A percentile compares a stretch with the other conserved stretches of the same genome.
Evolutionary conservation across 2,888 invertebrate genomes (phyloP).

Genomic region (Dasypolia templi): DNA sequence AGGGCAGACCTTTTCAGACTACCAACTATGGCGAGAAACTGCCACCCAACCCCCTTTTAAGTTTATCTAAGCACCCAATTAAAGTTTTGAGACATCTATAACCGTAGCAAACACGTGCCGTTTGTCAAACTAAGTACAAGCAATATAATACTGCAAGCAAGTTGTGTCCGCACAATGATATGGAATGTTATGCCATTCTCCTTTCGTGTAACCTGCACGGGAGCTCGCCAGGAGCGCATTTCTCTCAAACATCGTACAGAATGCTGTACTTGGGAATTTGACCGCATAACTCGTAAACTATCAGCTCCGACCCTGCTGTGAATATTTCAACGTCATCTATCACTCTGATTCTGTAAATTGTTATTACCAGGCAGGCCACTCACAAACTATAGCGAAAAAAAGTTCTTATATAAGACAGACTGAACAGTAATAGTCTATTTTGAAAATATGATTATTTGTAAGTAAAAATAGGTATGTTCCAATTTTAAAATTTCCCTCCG

Average conservation of each 20-base stretch:
- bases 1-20: background rate
- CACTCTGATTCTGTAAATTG: slow-evolving; percentile 7
- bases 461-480: too few species aligned
- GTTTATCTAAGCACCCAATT: too few species aligned
- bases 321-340: slow-evolving; percentile 30
- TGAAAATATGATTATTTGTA: too few species aligned
- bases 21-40: background rate
- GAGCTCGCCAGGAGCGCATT: slow-evolving; percentile 18
- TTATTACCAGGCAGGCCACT: too few species aligned
- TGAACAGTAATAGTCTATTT: too few species aligned
- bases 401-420: too few species aligned
- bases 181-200: slow-evolving; percentile 47
- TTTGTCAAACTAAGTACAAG: slow-evolving; percentile 38
- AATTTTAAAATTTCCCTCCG: too few species aligned
- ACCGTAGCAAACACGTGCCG: background rate
- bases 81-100: slow-evolving; percentile 1
- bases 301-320: background rate
- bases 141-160: slow-evolving; percentile 22
- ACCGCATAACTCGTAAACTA: slow-evolving; percentile 57
- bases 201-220: slow-evolving; percentile 30
- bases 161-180: slow-evolving; percentile 34
- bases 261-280: slow-evolving; percentile 51
- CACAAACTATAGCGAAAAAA: too few species aligned
- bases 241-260: slow-evolving; percentile 54
- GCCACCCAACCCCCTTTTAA: too few species aligned